Evolutionary conservation across 2,888 invertebrate species (phyloP).

Genomic region (Serripes groenlandicus): DNA sequence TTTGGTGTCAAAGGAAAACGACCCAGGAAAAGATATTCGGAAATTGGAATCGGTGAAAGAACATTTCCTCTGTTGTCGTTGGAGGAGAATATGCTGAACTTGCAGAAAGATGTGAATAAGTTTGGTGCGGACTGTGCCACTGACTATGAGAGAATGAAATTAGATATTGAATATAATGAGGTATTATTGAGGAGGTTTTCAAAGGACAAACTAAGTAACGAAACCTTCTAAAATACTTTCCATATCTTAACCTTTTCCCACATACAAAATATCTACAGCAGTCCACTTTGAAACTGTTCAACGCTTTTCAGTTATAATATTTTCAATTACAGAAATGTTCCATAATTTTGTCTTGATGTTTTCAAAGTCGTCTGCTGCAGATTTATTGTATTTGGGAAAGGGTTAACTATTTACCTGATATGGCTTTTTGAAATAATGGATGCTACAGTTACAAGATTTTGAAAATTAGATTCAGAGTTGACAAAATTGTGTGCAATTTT

Average conservation of each 20-base stretch:
- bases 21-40: slow-evolving; percentile 17
- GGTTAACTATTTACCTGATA: no score
- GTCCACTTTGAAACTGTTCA: neutral
- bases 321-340: neutral
- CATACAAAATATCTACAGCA: neutral
- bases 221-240: slow-evolving; percentile 7
- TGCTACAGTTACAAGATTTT: no score
- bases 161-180: slow-evolving; percentile 28
- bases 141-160: slow-evolving; percentile 35
- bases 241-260: neutral
- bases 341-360: neutral
- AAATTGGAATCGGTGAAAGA: neutral
- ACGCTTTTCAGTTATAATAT: neutral
- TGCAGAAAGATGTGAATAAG: slow-evolving; percentile 1
- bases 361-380: neutral
- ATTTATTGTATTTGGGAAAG: neutral
- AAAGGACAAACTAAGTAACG: neutral
- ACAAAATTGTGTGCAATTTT: no score
- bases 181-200: neutral
- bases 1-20: slow-evolving; percentile 7
- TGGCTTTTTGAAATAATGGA: no score
- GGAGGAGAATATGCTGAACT: neutral
- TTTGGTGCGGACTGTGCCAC: neutral
- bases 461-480: no score
- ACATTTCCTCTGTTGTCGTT: neutral